Conservation (phyloP, 2,888 invertebrate species). For the Orgyia antiqua region DNA sequence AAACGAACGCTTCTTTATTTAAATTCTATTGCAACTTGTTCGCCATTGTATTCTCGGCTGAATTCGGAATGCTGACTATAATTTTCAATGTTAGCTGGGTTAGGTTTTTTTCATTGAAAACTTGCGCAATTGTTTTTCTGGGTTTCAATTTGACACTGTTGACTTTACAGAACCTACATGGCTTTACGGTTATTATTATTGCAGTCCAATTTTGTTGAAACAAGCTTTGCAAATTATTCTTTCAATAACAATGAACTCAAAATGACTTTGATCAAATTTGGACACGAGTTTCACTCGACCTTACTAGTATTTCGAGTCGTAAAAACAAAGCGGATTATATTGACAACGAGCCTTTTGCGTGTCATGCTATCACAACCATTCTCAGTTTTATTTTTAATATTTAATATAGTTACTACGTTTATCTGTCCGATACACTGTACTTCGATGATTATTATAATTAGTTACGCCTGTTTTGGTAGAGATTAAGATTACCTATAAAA, state of each 20-base stretch:
- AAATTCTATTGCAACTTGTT: conserved; percentile 78
- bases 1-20: conserved; percentile 71
- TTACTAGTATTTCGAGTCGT: too few species aligned
- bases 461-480: too few species aligned
- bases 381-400: conserved; percentile 41
- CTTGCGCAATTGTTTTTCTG: conserved; percentile 45
- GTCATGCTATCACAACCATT: conserved; percentile 41
- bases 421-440: too few species aligned
- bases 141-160: conserved; percentile 43
- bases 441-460: too few species aligned
- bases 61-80: conserved; percentile 58
- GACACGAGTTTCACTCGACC: conserved; percentile 42
- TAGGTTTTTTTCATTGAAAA: conserved; percentile 36
- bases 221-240: conserved; percentile 47
- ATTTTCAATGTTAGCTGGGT: conserved; percentile 52
- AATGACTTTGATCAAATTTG: conserved; percentile 36
- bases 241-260: conserved; percentile 35
- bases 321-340: conserved; percentile 58
- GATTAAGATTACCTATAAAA: too few species aligned
- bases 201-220: conserved; percentile 51
- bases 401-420: conserved; percentile 17
- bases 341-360: conserved; percentile 56
- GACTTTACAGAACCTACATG: conserved; percentile 36
- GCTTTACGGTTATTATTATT: conserved; percentile 48
- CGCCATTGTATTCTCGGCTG: conserved; percentile 66